Conservation (phyloP, 1,140 invertebrate genomes). For the Mya arenaria region DNA sequence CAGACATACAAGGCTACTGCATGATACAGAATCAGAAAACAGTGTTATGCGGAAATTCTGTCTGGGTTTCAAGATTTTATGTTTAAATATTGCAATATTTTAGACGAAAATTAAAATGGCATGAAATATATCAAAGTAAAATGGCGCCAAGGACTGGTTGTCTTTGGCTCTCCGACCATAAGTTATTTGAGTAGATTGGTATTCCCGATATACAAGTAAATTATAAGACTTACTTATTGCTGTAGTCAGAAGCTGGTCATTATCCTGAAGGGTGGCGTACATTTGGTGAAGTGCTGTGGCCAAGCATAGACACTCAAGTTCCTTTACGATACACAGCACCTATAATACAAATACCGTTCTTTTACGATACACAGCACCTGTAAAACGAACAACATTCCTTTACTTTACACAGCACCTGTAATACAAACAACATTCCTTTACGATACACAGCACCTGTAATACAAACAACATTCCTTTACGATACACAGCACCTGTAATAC, state of each 20-base stretch:
- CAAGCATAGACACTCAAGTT: slow-evolving; percentile 47
- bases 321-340: slow-evolving; percentile 44
- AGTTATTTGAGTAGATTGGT: neutral
- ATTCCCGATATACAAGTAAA: neutral
- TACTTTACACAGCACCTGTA: neutral
- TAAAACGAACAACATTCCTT: neutral
- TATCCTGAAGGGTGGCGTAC: slow-evolving; percentile 37
- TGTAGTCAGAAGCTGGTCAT: slow-evolving; percentile 32
- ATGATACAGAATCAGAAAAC: too few species aligned
- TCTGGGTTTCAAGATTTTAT: neutral
- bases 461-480: too few species aligned
- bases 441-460: neutral
- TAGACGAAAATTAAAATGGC: neutral
- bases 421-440: neutral
- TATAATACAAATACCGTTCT: neutral
- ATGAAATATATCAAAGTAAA: neutral
- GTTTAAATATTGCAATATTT: neutral
- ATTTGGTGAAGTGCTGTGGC: slow-evolving; percentile 19
- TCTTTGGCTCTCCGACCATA: neutral
- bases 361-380: too few species aligned
- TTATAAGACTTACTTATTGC: slow-evolving; percentile 34
- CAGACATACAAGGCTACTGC: too few species aligned
- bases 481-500: neutral
- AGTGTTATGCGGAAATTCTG: neutral
- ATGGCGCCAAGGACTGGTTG: neutral